These are phyloP conservation scores for Entomyzon cyanotis DNA, from an alignment of 2,113 vertebrate genomes.

Conservation along the genomic window DNA sequence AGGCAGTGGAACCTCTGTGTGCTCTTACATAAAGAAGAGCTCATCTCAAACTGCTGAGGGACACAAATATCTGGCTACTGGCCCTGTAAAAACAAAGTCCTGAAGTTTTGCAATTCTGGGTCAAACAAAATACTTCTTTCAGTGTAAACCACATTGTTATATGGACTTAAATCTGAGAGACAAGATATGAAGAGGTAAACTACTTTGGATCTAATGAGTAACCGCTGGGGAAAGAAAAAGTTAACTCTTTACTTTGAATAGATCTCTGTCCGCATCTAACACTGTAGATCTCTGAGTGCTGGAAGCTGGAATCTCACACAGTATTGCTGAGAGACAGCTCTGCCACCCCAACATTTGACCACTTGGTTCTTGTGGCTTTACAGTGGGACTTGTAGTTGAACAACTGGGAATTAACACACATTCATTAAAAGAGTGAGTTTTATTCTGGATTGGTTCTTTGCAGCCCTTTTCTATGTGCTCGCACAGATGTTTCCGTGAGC, in stretches of 20 bases:
- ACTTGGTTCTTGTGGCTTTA: neutral
- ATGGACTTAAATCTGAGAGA: neutral
- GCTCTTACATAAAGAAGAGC: neutral
- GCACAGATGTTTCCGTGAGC: neutral
- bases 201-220: neutral
- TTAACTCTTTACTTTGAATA: neutral
- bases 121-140: neutral
- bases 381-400: neutral
- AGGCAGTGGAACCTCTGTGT: neutral
- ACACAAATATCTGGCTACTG: neutral
- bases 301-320: neutral
- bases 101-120: neutral
- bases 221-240: neutral
- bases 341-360: neutral
- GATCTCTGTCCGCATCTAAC: neutral
- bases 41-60: neutral
- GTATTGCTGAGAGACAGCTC: neutral
- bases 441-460: neutral
- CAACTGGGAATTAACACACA: neutral
- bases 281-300: neutral
- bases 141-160: neutral
- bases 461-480: rapidly evolving
- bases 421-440: neutral
- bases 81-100: neutral
- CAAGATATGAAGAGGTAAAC: neutral